Percentiles rank a stretch among this genome's conserved stretches.
Evolutionary conservation across 1,140 invertebrate species (phyloP).

Genomic region (Heterodera schachtii): DNA sequence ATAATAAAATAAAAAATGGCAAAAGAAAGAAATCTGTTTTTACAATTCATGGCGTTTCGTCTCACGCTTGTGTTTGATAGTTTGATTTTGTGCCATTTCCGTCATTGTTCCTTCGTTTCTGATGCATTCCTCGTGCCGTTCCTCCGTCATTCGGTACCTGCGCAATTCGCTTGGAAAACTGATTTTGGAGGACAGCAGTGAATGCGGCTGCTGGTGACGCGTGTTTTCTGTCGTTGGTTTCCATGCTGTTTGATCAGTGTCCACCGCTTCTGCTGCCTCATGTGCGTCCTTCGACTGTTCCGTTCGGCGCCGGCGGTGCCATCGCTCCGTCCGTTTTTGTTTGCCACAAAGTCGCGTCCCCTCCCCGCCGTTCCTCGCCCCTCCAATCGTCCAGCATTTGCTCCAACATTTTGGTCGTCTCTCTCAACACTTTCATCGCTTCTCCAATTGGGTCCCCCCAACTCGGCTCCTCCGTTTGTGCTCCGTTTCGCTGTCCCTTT

Average conservation of each 20-base stretch:
- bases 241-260: too few species aligned
- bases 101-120: not conserved
- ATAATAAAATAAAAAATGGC: too few species aligned
- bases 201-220: too few species aligned
- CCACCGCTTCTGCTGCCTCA: too few species aligned
- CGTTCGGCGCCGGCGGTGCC: not conserved
- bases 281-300: too few species aligned
- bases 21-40: not conserved
- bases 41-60: not conserved
- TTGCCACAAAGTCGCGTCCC: not conserved
- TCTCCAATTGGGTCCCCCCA: not conserved
- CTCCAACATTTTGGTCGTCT: not conserved
- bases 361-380: not conserved
- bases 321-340: not conserved
- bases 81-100: not conserved
- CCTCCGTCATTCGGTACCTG: constrained; percentile 4
- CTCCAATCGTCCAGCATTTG: not conserved
- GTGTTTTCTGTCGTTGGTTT: not conserved
- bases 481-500: too few species aligned
- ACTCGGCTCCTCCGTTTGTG: not conserved
- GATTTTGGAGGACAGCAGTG: not conserved
- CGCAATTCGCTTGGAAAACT: constrained; percentile 8
- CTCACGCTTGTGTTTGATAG: not conserved
- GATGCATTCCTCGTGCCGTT: not conserved
- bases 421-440: not conserved